These are phyloP conservation scores for Vespertilio murinus DNA, from an alignment of 2,797 vertebrate genomes.

Conservation along the genomic window DNA sequence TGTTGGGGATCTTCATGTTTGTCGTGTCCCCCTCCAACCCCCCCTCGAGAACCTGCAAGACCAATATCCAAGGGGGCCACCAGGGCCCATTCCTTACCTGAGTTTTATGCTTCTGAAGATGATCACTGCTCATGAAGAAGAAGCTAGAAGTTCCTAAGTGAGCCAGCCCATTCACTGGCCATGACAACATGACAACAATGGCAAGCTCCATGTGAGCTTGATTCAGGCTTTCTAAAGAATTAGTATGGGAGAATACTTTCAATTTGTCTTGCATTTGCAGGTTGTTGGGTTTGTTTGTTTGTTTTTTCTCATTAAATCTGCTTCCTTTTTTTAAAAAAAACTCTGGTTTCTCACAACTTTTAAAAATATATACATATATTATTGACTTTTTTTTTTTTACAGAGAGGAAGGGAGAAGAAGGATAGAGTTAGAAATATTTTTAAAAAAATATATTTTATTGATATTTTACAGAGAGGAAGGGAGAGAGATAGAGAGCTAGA, in stretches of 20 bases:
- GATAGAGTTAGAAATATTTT: too few relatives aligned
- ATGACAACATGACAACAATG: not conserved
- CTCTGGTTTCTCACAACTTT: too few relatives aligned
- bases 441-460: too few relatives aligned
- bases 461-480: too few relatives aligned
- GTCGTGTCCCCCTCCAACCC: too few relatives aligned
- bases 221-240: not conserved
- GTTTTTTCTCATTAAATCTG: not conserved
- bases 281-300: too few relatives aligned
- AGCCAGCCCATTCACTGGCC: not conserved
- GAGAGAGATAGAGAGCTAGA: too few relatives aligned
- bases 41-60: not conserved
- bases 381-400: too few relatives aligned
- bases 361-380: too few relatives aligned
- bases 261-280: not conserved
- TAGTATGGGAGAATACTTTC: not conserved
- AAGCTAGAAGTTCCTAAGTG: not conserved
- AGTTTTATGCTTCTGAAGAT: slow-evolving; percentile 29
- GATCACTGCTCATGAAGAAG: not conserved
- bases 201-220: not conserved
- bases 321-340: not conserved
- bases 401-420: too few relatives aligned
- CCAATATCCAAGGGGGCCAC: not conserved
- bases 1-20: not conserved
- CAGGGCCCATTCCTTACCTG: not conserved